phyloP scores from a whole-genome alignment of 2,113 vertebrate species.

The Pygoscelis antarcticus region DNA sequence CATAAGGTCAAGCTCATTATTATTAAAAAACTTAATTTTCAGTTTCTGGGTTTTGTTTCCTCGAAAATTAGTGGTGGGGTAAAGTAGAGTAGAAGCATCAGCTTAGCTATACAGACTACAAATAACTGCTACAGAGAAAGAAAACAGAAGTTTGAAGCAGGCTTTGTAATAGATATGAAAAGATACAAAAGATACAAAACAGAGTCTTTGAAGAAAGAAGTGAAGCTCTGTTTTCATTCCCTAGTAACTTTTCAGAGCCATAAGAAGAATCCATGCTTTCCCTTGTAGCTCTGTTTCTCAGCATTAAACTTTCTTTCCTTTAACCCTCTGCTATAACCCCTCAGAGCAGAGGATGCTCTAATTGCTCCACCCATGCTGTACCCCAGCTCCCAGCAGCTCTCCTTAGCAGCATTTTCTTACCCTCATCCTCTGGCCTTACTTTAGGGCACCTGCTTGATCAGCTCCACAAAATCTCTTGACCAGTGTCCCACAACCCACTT shows the following conservation, averaged over 20 bases:
- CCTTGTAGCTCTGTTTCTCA: background rate
- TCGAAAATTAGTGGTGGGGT: background rate
- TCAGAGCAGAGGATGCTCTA: background rate
- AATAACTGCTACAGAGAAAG: too few species aligned
- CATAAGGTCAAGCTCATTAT: background rate
- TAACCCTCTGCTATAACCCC: fast-evolving
- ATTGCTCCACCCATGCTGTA: fast-evolving
- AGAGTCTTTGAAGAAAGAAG: background rate
- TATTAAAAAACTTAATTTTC: background rate
- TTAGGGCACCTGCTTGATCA: background rate
- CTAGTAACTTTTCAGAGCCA: background rate
- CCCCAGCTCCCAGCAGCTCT: background rate
- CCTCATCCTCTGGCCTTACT: background rate
- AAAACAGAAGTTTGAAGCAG: background rate
- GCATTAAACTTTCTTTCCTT: background rate
- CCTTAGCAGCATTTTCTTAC: background rate
- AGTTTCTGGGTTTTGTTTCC: background rate
- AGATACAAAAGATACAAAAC: fast-evolving
- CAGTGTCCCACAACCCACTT: fast-evolving
- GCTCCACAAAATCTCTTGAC: fast-evolving
- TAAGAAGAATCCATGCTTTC: background rate
- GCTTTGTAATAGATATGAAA: background rate
- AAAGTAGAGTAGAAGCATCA: background rate
- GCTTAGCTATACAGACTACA: background rate
- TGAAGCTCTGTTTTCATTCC: background rate